Evolutionary conservation across 1,140 invertebrate species (phyloP).

Genomic region (Tyrophagus putrescentiae): DNA sequence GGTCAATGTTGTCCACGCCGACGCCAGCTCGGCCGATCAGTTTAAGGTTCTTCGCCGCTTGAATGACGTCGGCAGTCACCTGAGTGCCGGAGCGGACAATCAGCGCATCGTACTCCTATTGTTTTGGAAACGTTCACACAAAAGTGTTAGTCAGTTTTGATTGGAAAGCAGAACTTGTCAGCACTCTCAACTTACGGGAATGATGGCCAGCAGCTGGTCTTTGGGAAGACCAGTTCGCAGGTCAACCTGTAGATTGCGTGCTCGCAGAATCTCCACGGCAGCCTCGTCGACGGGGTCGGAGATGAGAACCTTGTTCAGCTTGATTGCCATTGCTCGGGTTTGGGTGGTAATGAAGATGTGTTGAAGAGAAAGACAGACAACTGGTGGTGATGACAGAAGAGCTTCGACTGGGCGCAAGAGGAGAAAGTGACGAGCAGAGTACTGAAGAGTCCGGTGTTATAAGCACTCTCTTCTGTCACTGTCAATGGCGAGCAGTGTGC

Average conservation of each 20-base stretch:
- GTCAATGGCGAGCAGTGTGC: too few relatives aligned
- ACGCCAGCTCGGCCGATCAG: slow-evolving; percentile 82
- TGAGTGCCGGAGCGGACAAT: slow-evolving; percentile 91
- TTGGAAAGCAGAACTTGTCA: slow-evolving; percentile 1
- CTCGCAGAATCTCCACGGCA: slow-evolving; percentile 60
- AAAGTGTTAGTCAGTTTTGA: too few relatives aligned
- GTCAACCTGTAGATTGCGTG: slow-evolving; percentile 60
- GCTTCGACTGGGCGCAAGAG: too few relatives aligned
- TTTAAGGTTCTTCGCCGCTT: slow-evolving; percentile 56
- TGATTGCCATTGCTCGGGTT: background rate
- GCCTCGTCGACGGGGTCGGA: slow-evolving; percentile 76
- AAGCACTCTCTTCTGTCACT: too few relatives aligned
- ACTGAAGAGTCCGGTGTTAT: too few relatives aligned
- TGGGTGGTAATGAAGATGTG: too few relatives aligned
- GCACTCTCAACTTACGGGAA: slow-evolving; percentile 49
- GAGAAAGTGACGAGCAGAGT: too few relatives aligned
- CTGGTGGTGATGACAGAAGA: too few relatives aligned
- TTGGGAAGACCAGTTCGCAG: slow-evolving; percentile 65
- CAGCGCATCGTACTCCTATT: slow-evolving; percentile 70
- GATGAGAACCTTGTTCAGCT: slow-evolving; percentile 53
- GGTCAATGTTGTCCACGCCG: slow-evolving; percentile 94
- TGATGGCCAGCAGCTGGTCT: slow-evolving; percentile 65
- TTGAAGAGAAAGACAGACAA: too few relatives aligned
- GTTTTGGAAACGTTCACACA: background rate
- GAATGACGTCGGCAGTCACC: slow-evolving; percentile 77